Evolutionary conservation across 2,113 vertebrate genomes (phyloP), one percentile per base, ranked within the genome.

Genomic region (Oreochromis niloticus): DNA sequence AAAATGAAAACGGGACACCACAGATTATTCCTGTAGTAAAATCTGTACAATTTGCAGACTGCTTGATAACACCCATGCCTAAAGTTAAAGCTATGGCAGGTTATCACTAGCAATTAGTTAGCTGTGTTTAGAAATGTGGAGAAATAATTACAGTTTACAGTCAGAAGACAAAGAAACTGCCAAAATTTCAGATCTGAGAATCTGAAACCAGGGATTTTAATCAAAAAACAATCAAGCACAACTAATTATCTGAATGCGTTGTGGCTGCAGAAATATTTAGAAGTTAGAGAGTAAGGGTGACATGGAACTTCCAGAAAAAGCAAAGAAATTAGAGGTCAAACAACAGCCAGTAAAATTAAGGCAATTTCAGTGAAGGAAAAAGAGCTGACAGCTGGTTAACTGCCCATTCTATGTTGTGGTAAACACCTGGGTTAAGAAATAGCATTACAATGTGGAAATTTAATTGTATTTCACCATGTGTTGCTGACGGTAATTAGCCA

Each of bases 1-100:
- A 8, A 75, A 0, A 30, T 50, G 2, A 50, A 27, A 50, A 2
- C 1, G 5, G 6, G 41, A 73, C 14, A 0, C 39, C 22, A 46
- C 5, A 73, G 22, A 24, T 24, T 24, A 24, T 24, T 24, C 22
- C 22, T 24, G 22, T 24, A 24, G 22, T 24, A 24, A 24, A 24
- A 24, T 24, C 22, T 24, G 22, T 24, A 24, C 22, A 24, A 24
- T 24, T 24, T 24, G 66, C 39, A 71, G 66, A 73, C 68, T 46
- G 2, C 27, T 46, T 73, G 22, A 46, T 11, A 73, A 73, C 27
- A 30, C 41, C 5, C 22, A 30, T 30, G 5, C 22, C 68, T 73
- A 6, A 0, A 73, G 13, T 16, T 46, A 3, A 73, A 30, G 22
- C 46, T 79, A 10, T n/a, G 9, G 73, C 30, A 32, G 27, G 17